Base-by-base conservation (phyloP, 2,113 vertebrate species). In the Gymnogyps californianus region DNA sequence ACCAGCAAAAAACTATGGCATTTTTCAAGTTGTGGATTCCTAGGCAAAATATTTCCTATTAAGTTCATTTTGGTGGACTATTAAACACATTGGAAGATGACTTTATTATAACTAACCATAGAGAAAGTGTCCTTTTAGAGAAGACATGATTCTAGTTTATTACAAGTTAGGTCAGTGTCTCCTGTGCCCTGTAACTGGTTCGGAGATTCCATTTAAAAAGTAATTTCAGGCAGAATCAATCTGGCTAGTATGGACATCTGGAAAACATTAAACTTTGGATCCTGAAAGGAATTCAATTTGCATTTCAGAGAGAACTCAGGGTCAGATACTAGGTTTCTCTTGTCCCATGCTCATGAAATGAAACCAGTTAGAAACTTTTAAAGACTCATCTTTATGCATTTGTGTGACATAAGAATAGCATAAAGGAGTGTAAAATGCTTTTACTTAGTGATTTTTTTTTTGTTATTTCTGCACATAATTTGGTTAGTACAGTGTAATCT, bases 331-430 rank as follows among this genome's bases (percentile, higher is more conserved):
- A 25, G 31, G 6, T 46, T 80, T 83, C 29, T 82, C 19, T 51
- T 93, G 24, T 62, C 26, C 2, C 13, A 14, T 51, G 22, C 3
- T 81, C 7, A 28, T 32, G 34, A 65, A 36, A 62, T 18, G 61
- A 81, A 93, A 36, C 5, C 5, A 51, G 10, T 65, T 66, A 34
- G 32, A 84, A 81, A 42, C 34, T 78, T 78, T 18, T 7, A 6
- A 77, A 62, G 51, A 46, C 42, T 16, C 3, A 3, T 71, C 16
- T 78, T 89, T 22, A 54, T 0, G 0, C 20, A 42, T 61, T 49
- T 59, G 7, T 69, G 34, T 81, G 22, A 57, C 15, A 8, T 15
- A 81, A 81, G 11, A 13, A 20, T 70, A 34, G 19, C 1, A 58
- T 13, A 59, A 94, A 62, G 0, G 0, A 75, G 11, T 9, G 29